Percentiles rank a stretch among this genome's conserved stretches.
Evolutionary conservation across 2,797 vertebrate genomes (phyloP).

Genomic region (Channallabes apus): DNA sequence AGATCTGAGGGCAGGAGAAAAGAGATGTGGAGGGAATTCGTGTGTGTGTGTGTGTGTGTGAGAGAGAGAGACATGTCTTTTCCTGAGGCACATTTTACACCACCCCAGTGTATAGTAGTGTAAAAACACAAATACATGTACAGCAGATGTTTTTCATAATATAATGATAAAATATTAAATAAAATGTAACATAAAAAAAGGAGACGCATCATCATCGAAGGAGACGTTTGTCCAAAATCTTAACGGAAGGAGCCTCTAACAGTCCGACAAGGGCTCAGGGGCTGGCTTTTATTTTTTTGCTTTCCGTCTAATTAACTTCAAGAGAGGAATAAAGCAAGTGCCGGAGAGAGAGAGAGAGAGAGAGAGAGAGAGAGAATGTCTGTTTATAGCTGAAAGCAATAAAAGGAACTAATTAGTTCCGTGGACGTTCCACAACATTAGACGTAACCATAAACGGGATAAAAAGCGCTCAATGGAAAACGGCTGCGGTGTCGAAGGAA

Average conservation of each 20-base stretch:
- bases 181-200: too few relatives aligned
- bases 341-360: neutral
- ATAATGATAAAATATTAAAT: neutral
- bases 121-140: too few relatives aligned
- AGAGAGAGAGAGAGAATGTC: neutral
- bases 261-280: neutral
- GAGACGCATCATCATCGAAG: neutral
- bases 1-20: conserved; percentile 9
- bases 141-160: too few relatives aligned
- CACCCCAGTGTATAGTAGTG: too few relatives aligned
- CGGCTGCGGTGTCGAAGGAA: conserved; percentile 1
- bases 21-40: neutral
- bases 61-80: conserved; percentile 59
- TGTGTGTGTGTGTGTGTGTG: conserved; percentile 29
- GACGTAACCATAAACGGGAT: neutral
- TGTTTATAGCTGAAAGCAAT: conserved; percentile 1
- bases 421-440: conserved; percentile 9
- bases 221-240: neutral
- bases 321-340: neutral
- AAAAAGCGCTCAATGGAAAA: conserved; percentile 1
- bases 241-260: neutral
- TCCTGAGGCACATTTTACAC: conserved; percentile 71
- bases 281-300: neutral
- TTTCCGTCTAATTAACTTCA: neutral
- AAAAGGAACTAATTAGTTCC: conserved; percentile 14